phyloP scores from a whole-genome alignment of 92 coral and sea anemone species.

The Bergia sp. region DNA sequence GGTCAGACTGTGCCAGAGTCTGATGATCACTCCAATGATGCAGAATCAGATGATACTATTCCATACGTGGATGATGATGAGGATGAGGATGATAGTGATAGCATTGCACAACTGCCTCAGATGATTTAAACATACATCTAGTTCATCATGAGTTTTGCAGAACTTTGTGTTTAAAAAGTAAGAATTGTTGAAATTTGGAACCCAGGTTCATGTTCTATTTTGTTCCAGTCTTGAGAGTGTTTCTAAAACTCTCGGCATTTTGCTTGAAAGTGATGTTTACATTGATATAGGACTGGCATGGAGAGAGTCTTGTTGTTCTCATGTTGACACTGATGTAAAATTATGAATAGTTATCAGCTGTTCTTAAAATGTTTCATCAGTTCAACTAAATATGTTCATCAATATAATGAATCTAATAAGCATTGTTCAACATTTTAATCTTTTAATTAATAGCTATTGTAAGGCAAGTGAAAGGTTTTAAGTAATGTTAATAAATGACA shows the following conservation, averaged over 20 bases:
- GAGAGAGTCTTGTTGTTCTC: neutral
- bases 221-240: neutral
- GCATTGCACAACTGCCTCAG: conserved; percentile 25
- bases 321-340: conserved; percentile 6
- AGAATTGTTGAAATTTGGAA: conserved; percentile 25
- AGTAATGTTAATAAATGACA: conserved; percentile 23
- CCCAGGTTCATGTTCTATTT: conserved; percentile 25
- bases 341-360: conserved; percentile 1
- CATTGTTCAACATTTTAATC: neutral
- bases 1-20: conserved; percentile 49
- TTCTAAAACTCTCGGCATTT: neutral
- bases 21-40: neutral
- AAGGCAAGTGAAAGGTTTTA: conserved; percentile 2
- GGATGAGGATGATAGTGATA: conserved; percentile 28
- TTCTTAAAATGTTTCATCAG: neutral
- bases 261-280: neutral
- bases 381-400: neutral
- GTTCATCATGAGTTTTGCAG: neutral
- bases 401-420: neutral
- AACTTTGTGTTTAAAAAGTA: conserved; percentile 2
- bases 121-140: conserved; percentile 8
- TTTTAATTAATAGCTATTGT: neutral
- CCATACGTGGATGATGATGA: conserved; percentile 22
- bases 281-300: conserved; percentile 1
- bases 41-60: conserved; percentile 46